Conservation (phyloP, 2,113 vertebrate genomes). For the Sander vitreus region DNA sequence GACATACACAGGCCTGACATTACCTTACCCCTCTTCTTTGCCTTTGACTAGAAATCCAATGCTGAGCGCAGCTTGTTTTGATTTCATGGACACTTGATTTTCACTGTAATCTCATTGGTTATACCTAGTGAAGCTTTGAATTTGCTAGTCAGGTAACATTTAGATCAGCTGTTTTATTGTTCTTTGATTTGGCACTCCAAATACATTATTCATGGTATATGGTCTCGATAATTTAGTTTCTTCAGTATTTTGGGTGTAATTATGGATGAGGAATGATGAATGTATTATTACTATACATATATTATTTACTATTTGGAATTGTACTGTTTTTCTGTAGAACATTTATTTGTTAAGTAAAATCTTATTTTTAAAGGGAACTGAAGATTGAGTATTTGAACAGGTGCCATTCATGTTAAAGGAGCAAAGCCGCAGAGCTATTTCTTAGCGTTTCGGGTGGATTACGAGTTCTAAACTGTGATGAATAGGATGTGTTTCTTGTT, state of each 20-base stretch:
- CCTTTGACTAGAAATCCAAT: neutral
- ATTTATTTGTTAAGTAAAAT: neutral
- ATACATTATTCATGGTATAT: neutral
- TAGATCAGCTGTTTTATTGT: neutral
- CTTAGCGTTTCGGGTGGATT: no score
- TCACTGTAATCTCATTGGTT: neutral
- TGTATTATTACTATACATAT: no score
- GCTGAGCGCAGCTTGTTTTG: neutral
- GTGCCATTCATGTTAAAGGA: neutral
- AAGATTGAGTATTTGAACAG: neutral
- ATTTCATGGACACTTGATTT: neutral
- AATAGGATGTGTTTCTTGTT: neutral
- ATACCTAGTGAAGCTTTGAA: constrained; percentile 36
- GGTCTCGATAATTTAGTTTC: neutral
- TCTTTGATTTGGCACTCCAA: neutral
- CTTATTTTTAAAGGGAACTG: neutral
- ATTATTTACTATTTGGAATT: neutral
- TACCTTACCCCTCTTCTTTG: neutral
- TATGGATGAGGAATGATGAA: no score
- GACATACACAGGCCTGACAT: neutral
- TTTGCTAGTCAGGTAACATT: constrained; percentile 6
- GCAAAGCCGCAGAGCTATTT: neutral
- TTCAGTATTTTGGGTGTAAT: neutral
- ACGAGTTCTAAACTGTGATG: neutral
- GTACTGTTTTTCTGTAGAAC: neutral